A percentile compares a stretch with the other conserved stretches of the same genome.
Conservation (phyloP, 2,888 invertebrate genomes). For the Keiferia lycopersicella region DNA sequence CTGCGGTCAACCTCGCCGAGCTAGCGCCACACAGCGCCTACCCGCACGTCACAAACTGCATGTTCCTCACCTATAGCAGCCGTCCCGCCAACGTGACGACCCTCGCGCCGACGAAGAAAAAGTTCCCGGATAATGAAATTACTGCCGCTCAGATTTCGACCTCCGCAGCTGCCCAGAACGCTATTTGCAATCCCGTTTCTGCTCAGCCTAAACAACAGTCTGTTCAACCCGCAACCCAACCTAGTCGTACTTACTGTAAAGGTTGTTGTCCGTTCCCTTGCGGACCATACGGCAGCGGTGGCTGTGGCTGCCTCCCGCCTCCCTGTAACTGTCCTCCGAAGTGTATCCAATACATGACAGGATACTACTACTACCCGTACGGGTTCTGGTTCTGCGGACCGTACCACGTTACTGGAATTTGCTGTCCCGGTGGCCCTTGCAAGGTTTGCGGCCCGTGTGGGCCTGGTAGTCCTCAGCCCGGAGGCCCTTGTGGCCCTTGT, state of each 20-base stretch:
- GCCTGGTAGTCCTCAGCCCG: slow-evolving; percentile 6
- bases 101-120: not conserved
- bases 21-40: slow-evolving; percentile 32
- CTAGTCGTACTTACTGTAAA: slow-evolving; percentile 21
- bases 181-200: not conserved
- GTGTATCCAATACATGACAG: slow-evolving; percentile 67
- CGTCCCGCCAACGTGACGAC: not conserved
- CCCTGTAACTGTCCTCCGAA: slow-evolving; percentile 59
- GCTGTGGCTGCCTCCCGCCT: slow-evolving; percentile 57
- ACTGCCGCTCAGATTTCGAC: not conserved
- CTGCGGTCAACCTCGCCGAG: slow-evolving; percentile 24
- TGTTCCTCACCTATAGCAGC: not conserved
- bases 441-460: slow-evolving; percentile 19
- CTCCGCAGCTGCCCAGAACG: not conserved
- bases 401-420: slow-evolving; percentile 59
- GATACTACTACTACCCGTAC: slow-evolving; percentile 70
- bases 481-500: not conserved
- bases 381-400: slow-evolving; percentile 71
- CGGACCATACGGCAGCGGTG: slow-evolving; percentile 48
- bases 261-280: slow-evolving; percentile 35
- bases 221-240: not conserved
- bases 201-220: not conserved
- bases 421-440: slow-evolving; percentile 40
- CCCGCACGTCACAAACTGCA: not conserved
- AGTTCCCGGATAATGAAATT: not conserved